Conservation (phyloP, 2,113 vertebrate species). For the Orientallactaga bullata region DNA sequence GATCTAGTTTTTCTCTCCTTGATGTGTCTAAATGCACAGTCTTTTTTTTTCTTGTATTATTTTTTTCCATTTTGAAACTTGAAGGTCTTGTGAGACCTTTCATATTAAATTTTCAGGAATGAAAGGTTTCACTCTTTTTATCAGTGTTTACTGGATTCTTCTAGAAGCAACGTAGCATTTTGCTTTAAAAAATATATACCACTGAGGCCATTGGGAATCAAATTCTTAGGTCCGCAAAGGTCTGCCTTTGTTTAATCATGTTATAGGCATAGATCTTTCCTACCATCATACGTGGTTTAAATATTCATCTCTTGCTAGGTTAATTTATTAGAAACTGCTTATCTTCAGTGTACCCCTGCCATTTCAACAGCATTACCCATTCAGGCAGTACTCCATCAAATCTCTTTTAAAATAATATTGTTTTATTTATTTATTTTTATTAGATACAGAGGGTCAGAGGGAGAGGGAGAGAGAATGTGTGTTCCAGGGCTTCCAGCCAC, state of each 20-base stretch:
- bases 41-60: neutral
- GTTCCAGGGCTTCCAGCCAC: no score
- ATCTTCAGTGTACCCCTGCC: neutral
- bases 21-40: neutral
- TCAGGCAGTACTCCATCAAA: neutral
- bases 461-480: no score
- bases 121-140: neutral
- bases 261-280: neutral
- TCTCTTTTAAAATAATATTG: no score
- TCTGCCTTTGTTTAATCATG: neutral
- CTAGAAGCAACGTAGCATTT: neutral
- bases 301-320: neutral
- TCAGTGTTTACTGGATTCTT: neutral
- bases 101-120: neutral
- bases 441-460: no score
- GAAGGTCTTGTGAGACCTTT: neutral
- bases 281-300: neutral
- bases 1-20: slow-evolving; percentile 60
- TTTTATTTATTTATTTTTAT: no score
- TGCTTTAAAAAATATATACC: neutral
- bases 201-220: neutral
- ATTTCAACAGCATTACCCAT: neutral
- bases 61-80: neutral
- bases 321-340: neutral
- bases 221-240: neutral